Base-by-base conservation (phyloP, 2,888 invertebrate species). In the Ophion obscuratus region DNA sequence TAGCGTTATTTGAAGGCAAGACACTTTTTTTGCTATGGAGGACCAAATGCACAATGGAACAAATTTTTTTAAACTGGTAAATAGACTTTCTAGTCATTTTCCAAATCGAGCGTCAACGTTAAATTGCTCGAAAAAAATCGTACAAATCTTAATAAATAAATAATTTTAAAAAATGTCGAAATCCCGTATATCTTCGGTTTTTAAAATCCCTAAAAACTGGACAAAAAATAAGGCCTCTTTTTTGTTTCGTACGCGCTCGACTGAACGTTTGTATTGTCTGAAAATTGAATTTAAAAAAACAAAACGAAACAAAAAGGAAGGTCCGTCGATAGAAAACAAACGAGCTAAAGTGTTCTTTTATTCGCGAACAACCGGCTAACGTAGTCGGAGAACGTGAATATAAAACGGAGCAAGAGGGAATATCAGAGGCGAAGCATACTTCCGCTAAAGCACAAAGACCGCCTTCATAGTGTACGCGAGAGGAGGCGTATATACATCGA, bases 351-450 rank as follows among this genome's bases (percentile, higher is more conserved):
- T 24, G 47, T 1, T 57, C 24, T 40, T 67, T 67, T 24, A 71
- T 71, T 82, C 59, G 59, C 53, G 64, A 81, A 59, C 62, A 68
- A 36, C 57, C 73, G 67, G 67, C 82, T 80, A 53, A 67, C 24
- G 66, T 20, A 64, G 70, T 7, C 67, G 59, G 40, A 81, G 47
- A 80, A 53, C 62, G 61, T 64, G 76, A 67, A 71, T 57, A 64
- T 20, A 73, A 67, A 82, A 75, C 68, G 57, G 73, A 85, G 53
- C 64, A 81, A 74, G 77, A 79, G 77, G 78, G 81, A 88, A 88
- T 87, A 91, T 92, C 91, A 92, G 92, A 93, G 90, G 85, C 92
- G 90, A 92, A 90, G 89, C 92, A 93, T 92, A 91, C 92, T 93
- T 93, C 93, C 93, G 93, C 90, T 89, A 89, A 81, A 88, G 89